A percentile compares a stretch with the other conserved stretches of the same genome.
These are phyloP conservation scores for Stomatorhinus walkeri DNA, from an alignment of 2,797 vertebrate species.

Conservation along the genomic window DNA sequence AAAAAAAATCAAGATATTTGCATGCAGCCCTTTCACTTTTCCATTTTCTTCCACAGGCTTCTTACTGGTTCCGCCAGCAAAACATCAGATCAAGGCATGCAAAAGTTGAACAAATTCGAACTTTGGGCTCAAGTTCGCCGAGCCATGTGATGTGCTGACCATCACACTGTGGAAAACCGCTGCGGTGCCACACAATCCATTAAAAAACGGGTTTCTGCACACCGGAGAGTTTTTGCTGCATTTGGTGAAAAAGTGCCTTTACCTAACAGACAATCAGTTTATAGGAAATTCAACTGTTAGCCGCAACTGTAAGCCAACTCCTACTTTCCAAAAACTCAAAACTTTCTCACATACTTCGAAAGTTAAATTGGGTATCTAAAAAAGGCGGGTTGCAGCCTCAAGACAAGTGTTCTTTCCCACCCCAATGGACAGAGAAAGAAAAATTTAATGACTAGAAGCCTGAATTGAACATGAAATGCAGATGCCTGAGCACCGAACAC, in stretches of 20 bases:
- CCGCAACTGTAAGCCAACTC: background rate
- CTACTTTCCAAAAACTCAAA: background rate
- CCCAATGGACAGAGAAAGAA: background rate
- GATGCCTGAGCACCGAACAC: background rate
- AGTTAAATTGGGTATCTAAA: background rate
- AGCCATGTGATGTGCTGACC: background rate
- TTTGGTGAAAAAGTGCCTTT: background rate
- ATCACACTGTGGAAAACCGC: background rate
- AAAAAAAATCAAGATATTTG: background rate
- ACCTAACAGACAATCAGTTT: background rate
- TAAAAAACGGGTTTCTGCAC: background rate
- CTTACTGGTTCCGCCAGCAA: background rate
- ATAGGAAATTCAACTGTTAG: slow-evolving; percentile 2
- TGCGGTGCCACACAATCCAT: background rate
- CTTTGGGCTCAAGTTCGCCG: background rate
- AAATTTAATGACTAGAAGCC: background rate
- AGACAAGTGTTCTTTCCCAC: background rate
- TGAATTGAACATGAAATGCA: background rate
- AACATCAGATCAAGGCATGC: background rate
- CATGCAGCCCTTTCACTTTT: background rate
- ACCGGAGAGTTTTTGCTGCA: background rate
- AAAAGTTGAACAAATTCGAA: background rate
- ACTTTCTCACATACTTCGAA: background rate
- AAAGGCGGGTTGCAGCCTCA: background rate
- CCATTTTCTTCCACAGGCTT: background rate